These are phyloP conservation scores for Bradypodion ventrale DNA, from an alignment of 2,797 vertebrate species.

Conservation along the genomic window DNA sequence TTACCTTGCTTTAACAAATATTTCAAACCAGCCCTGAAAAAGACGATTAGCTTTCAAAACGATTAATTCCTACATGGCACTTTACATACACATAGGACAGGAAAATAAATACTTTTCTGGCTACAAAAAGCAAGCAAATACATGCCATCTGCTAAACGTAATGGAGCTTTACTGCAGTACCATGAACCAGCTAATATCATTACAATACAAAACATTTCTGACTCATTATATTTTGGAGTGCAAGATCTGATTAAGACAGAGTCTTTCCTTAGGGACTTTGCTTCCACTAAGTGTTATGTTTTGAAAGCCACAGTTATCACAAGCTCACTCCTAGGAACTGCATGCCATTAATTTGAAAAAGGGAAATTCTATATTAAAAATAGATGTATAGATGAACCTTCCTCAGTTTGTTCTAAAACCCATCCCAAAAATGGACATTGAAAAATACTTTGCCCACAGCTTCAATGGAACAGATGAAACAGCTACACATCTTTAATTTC, in stretches of 20 bases:
- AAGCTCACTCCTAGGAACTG: conserved; percentile 21
- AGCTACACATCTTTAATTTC: background rate
- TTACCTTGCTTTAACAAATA: background rate
- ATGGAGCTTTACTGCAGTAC: background rate
- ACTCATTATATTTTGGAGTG: conserved; percentile 4
- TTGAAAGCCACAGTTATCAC: background rate
- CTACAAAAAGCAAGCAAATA: conserved; percentile 13
- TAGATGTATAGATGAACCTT: background rate
- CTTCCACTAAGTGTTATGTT: conserved; percentile 22
- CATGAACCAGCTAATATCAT: conserved; percentile 11
- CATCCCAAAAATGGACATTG: background rate
- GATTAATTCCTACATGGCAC: background rate
- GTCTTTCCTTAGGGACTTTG: conserved; percentile 1
- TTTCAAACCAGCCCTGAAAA: background rate
- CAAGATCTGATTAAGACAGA: background rate
- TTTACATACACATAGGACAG: background rate
- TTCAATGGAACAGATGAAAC: background rate
- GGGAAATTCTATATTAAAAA: conserved; percentile 21
- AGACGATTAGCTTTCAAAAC: background rate
- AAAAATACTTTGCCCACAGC: conserved; percentile 23
- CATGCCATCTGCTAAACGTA: conserved; percentile 16
- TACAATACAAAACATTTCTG: conserved; percentile 14
- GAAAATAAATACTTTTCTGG: background rate
- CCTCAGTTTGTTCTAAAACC: background rate
- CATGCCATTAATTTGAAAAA: conserved; percentile 4